These are phyloP conservation scores for Hippopotamyrus pictus DNA, from an alignment of 2,797 vertebrate species.

Conservation along the genomic window DNA sequence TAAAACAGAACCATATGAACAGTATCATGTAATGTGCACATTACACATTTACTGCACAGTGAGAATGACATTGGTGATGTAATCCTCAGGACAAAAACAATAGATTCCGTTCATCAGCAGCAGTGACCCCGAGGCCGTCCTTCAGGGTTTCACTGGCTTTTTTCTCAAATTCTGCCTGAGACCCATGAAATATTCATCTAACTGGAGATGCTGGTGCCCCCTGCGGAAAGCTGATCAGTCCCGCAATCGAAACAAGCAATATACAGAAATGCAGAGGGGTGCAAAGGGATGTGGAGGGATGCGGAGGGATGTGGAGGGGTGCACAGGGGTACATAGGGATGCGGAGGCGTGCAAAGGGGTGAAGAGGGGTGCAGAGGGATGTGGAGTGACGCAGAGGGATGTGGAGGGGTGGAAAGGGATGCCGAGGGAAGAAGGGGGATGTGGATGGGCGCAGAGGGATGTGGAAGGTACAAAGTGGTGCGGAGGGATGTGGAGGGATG, in stretches of 20 bases:
- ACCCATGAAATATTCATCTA: constrained; percentile 19
- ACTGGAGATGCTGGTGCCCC: background rate
- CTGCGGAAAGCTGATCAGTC: background rate
- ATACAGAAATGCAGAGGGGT: background rate
- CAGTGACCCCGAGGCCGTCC: background rate
- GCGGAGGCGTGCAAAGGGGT: too few relatives aligned
- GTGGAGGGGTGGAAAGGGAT: too few relatives aligned
- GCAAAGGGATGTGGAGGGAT: too few relatives aligned
- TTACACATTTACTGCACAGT: background rate
- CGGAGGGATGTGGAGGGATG: background rate
- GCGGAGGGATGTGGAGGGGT: too few relatives aligned
- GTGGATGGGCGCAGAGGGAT: too few relatives aligned
- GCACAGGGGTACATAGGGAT: too few relatives aligned
- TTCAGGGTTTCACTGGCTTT: constrained; percentile 2
- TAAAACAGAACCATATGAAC: background rate
- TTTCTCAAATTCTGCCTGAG: background rate
- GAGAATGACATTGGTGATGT: background rate
- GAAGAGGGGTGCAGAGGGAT: background rate
- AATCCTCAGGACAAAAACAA: background rate
- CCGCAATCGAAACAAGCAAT: background rate
- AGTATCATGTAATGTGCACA: background rate
- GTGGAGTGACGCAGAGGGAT: too few relatives aligned
- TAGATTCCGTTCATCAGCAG: background rate
- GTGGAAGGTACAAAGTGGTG: too few relatives aligned
- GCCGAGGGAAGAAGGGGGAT: too few relatives aligned